Percentiles rank a stretch among this genome's conserved stretches.
Conservation (phyloP, 1,140 invertebrate genomes). For the Protaetia brevitarsis region DNA sequence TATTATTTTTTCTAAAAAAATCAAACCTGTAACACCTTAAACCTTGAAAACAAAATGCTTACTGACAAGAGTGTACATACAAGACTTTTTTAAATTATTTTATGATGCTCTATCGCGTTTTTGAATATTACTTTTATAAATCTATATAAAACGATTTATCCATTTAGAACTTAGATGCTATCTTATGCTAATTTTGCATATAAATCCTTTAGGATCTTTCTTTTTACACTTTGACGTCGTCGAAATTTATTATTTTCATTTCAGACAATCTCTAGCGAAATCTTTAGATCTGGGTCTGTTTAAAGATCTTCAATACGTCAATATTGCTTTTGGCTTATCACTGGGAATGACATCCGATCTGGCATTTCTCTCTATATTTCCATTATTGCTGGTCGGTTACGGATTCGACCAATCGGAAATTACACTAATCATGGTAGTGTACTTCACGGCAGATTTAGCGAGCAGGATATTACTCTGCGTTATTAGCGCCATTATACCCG, state of each 20-base stretch:
- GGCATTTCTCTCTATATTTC: conserved; percentile 40
- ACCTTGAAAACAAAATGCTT: no score
- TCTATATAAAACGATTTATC: no score
- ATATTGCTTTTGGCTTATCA: conserved; percentile 41
- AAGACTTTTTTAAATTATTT: no score
- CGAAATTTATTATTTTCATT: conserved; percentile 11
- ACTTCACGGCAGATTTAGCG: conserved; percentile 39
- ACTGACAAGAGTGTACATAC: no score
- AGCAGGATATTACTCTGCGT: conserved; percentile 37
- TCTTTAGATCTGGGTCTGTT: conserved; percentile 40
- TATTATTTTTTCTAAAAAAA: no score
- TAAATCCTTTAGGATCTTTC: background rate
- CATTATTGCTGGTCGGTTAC: conserved; percentile 37
- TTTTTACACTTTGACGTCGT: background rate
- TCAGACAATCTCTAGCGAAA: conserved; percentile 29
- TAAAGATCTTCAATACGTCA: conserved; percentile 39
- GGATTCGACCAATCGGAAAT: conserved; percentile 35
- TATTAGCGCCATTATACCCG: conserved; percentile 30
- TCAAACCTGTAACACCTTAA: no score
- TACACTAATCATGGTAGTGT: conserved; percentile 37
- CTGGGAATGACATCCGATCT: conserved; percentile 40
- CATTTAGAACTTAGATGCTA: no score
- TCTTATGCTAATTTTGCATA: no score
- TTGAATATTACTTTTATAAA: no score
- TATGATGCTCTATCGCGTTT: no score